phyloP scores from a whole-genome alignment of 1,140 invertebrate genomes.

The Drosophila gunungcola region DNA sequence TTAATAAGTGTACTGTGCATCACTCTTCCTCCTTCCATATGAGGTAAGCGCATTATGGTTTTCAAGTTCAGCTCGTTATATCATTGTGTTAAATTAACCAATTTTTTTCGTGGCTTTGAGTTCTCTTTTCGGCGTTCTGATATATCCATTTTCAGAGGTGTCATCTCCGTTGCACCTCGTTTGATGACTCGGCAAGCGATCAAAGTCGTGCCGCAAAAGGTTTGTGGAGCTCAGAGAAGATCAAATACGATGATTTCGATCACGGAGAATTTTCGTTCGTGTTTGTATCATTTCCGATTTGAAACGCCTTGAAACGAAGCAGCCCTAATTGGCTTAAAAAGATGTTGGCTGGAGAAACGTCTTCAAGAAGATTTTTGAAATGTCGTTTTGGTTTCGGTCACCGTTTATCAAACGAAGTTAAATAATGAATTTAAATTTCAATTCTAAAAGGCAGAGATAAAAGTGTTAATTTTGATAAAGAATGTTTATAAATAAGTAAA shows the following conservation, averaged over 20 bases:
- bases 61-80: conserved; percentile 58
- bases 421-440: conserved; percentile 41
- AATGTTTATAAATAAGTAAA: conserved; percentile 18
- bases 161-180: conserved; percentile 73
- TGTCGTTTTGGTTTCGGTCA: conserved; percentile 25
- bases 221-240: conserved; percentile 2
- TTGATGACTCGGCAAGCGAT: conserved; percentile 71
- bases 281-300: conserved; percentile 74
- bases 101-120: conserved; percentile 35
- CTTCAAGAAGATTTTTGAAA: conserved; percentile 15
- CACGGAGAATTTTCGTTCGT: conserved; percentile 23
- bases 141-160: conserved; percentile 63
- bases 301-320: conserved; percentile 27
- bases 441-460: conserved; percentile 11
- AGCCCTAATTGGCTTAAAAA: conserved; percentile 54
- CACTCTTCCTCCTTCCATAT: conserved; percentile 9
- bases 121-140: conserved; percentile 10
- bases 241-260: conserved; percentile 45
- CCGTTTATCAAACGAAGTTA: conserved; percentile 34
- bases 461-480: conserved; percentile 26
- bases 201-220: conserved; percentile 33
- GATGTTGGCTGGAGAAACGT: conserved; percentile 24
- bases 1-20: conserved; percentile 51
- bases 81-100: conserved; percentile 75
- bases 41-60: conserved; percentile 35